Percentiles rank a stretch among this genome's conserved stretches.
Conservation (phyloP, 2,888 invertebrate genomes). For the Apamea anceps region DNA sequence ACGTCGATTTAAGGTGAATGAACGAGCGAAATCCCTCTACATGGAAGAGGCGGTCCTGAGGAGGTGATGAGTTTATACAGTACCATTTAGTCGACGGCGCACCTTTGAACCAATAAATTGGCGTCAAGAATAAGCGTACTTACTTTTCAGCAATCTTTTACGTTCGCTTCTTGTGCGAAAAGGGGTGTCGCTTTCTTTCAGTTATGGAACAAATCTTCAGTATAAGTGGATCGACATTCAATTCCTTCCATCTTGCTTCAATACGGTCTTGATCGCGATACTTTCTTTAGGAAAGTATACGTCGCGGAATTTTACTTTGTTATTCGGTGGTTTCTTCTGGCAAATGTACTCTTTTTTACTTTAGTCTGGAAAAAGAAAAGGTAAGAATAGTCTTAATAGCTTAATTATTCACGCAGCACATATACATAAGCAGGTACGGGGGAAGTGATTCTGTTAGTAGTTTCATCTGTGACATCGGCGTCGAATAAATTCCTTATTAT, state of each 20-base stretch:
- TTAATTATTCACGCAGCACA: conserved; percentile 19
- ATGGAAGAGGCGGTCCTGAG: conserved; percentile 88
- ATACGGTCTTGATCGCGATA: conserved; percentile 63
- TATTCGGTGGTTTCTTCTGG: conserved; percentile 5
- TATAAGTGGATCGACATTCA: conserved; percentile 67
- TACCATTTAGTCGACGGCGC: conserved; percentile 86
- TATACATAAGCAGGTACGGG: background rate
- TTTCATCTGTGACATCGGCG: conserved; percentile 37
- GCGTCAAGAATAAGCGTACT: conserved; percentile 80
- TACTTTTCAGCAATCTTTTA: conserved; percentile 78
- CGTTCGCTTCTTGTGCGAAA: conserved; percentile 65
- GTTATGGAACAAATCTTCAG: conserved; percentile 69
- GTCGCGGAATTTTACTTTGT: conserved; percentile 39
- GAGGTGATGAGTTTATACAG: conserved; percentile 89
- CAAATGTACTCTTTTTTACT: conserved; percentile 16
- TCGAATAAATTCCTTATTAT: conserved; percentile 53
- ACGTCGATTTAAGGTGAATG: conserved; percentile 89
- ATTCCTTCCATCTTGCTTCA: conserved; percentile 63
- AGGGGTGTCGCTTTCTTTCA: conserved; percentile 68
- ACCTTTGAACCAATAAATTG: conserved; percentile 86
- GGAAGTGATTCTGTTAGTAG: conserved; percentile 24
- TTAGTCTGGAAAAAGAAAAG: background rate
- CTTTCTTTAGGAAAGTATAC: conserved; percentile 53
- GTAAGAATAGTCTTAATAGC: background rate
- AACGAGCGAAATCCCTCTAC: conserved; percentile 88